Base-by-base conservation (phyloP, 2,113 vertebrate species). In the Ardeotis arabs region DNA sequence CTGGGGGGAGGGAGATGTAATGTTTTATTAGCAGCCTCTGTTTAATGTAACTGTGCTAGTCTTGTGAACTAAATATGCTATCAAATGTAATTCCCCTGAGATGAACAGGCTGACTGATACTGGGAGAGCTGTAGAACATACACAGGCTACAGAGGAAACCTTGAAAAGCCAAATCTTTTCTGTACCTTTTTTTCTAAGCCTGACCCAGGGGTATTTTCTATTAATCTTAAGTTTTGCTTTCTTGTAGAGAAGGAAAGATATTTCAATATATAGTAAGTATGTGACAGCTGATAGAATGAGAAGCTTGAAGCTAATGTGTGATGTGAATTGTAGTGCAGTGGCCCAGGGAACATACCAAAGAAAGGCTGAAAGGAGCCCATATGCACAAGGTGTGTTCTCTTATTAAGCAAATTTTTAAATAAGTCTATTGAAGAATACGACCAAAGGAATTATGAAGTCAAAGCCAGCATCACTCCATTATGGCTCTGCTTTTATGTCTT, bases 21-120 rank as follows among this genome's bases (percentile, higher is more conserved):
- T 96, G 91, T 90, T 96, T 92, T 96, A 95, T 95, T 95, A 96
- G 91, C 78, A 94, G 74, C 70, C 63, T 95, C 89, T 94, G 93
- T 96, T 96, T 95, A 96, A 95, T 95, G 93, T 91, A 87, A 70
- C 89, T 91, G 70, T 94, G 84, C 84, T 83, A 84, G 84, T 95
- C 74, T 69, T 96, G 91, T 93, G 94, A 96, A 96, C 93, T 95
- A 95, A 95, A 96, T 95, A 91, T 91, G 87, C 93, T 95, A 94
- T 95, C 89, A 94, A 94, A 95, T 95, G 74, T 69, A 89, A 95
- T 91, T 93, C 94, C 63, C 74, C 59, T 87, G 87, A 91, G 93
- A 95, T 47, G 66, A 93, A 49, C 78, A 89, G 55, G 39, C 77
- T 91, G 35, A 20, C 35, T 90, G 83, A 56, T 81, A 58, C n/a